phyloP scores from a whole-genome alignment of 2,797 vertebrate genomes.

The Menidia menidia region DNA sequence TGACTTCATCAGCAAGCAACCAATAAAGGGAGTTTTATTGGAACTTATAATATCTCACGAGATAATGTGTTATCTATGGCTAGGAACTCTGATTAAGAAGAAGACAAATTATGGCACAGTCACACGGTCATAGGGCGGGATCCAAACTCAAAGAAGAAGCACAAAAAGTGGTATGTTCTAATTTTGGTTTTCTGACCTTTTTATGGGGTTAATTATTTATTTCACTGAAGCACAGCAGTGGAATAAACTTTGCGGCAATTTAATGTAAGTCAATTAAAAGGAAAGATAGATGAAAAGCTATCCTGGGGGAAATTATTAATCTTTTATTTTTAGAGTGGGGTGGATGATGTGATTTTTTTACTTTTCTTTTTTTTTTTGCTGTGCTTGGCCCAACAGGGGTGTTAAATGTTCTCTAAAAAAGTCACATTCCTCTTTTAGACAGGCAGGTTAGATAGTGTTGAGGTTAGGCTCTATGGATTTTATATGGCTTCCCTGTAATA shows the following conservation, averaged over 20 bases:
- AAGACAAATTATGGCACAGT: slow-evolving; percentile 62
- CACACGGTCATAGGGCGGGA: slow-evolving; percentile 59
- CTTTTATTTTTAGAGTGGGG: slow-evolving; percentile 80
- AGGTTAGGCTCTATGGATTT: slow-evolving; percentile 75
- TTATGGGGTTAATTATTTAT: slow-evolving; percentile 82
- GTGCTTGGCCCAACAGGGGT: slow-evolving; percentile 56
- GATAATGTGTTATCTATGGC: slow-evolving; percentile 64
- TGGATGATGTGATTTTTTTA: slow-evolving; percentile 56
- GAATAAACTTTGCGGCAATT: slow-evolving; percentile 81
- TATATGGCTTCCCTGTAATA: slow-evolving; percentile 68
- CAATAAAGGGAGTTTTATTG: slow-evolving; percentile 46
- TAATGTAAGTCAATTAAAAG: slow-evolving; percentile 81
- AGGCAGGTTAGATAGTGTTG: slow-evolving; percentile 65
- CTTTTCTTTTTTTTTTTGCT: slow-evolving; percentile 32
- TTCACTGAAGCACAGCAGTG: slow-evolving; percentile 71
- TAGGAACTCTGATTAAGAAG: slow-evolving; percentile 52
- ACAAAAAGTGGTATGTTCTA: slow-evolving; percentile 64
- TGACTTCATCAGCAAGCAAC: slow-evolving; percentile 43
- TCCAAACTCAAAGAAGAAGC: slow-evolving; percentile 53
- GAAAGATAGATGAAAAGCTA: slow-evolving; percentile 77
- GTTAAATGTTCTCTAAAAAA: slow-evolving; percentile 71
- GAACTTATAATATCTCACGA: slow-evolving; percentile 53
- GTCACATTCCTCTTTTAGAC: slow-evolving; percentile 51
- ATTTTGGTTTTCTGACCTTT: slow-evolving; percentile 79
- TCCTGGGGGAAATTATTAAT: slow-evolving; percentile 82